Percentiles rank a stretch among this genome's conserved stretches.
Evolutionary conservation across 2,113 vertebrate species (phyloP).

Genomic region (Antechinus stuartii): DNA sequence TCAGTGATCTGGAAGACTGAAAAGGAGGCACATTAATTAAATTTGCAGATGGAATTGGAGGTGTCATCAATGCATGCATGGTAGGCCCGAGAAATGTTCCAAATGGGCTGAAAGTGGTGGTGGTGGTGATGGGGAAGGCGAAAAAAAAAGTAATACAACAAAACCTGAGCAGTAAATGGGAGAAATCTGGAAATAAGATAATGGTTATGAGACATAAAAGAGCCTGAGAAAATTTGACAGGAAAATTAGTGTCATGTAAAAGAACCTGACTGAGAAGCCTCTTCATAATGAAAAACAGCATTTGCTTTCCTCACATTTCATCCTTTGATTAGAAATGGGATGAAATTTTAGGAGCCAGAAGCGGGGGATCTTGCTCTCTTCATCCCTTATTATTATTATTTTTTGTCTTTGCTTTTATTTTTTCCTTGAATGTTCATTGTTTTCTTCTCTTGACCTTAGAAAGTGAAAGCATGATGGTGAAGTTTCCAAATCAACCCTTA

Average conservation of each 20-base stretch:
- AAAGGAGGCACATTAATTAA: conserved; percentile 70
- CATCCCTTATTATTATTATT: neutral
- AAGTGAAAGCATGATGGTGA: neutral
- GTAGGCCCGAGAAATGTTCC: conserved; percentile 60
- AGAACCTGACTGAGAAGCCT: neutral
- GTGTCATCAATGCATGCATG: conserved; percentile 67
- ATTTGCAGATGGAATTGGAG: conserved; percentile 78
- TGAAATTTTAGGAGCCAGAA: neutral
- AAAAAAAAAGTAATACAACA: conserved; percentile 8
- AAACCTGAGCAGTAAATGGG: neutral
- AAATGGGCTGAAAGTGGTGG: conserved; percentile 59
- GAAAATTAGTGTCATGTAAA: neutral
- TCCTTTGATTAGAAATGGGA: neutral
- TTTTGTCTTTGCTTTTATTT: too few relatives aligned
- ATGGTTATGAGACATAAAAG: neutral
- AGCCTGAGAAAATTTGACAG: neutral
- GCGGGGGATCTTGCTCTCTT: neutral
- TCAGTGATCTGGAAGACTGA: conserved; percentile 66
- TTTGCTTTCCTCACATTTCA: neutral
- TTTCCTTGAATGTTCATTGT: neutral
- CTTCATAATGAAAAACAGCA: neutral
- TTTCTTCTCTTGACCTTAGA: neutral
- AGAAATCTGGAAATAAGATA: neutral
- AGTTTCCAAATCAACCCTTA: neutral
- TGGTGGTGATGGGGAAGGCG: conserved; percentile 38